Percentiles rank a stretch among this genome's conserved stretches.
These are phyloP conservation scores for Anarsia innoxiella DNA, from an alignment of 2,888 invertebrate species.

Conservation along the genomic window DNA sequence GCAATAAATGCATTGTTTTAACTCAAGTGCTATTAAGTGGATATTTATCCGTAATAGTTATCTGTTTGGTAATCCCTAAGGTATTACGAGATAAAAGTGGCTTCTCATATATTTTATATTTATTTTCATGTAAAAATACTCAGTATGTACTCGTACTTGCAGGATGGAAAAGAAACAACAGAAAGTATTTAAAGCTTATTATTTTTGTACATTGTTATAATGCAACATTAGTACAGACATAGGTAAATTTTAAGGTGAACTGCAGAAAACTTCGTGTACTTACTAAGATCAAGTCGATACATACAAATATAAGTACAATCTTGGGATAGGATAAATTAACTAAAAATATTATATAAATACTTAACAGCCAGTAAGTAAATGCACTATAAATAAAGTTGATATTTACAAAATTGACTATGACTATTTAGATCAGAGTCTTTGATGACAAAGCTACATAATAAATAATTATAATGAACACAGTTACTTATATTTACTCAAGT, in stretches of 20 bases:
- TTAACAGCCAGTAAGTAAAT: slow-evolving; percentile 67
- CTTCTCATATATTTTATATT: too few species aligned
- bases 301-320: slow-evolving; percentile 22
- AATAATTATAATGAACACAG: slow-evolving; percentile 45
- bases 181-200: slow-evolving; percentile 66
- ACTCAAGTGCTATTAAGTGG: too few species aligned
- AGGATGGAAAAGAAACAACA: slow-evolving; percentile 17
- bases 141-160: too few species aligned
- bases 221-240: slow-evolving; percentile 57
- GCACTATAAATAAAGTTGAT: slow-evolving; percentile 63
- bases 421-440: slow-evolving; percentile 33
- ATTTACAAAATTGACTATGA: slow-evolving; percentile 53
- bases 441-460: slow-evolving; percentile 45
- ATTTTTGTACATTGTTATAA: slow-evolving; percentile 70
- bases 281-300: slow-evolving; percentile 30
- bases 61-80: too few species aligned
- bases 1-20: too few species aligned
- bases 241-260: slow-evolving; percentile 31
- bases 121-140: too few species aligned
- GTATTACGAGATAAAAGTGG: too few species aligned
- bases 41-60: too few species aligned
- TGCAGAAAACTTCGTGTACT: slow-evolving; percentile 40
- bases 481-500: slow-evolving; percentile 21
- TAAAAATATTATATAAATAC: slow-evolving; percentile 51
- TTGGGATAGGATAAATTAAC: slow-evolving; percentile 41